A percentile compares a stretch with the other conserved stretches of the same genome.
phyloP scores from a whole-genome alignment of 2,888 invertebrate species.

The Mesorhabditis belari region DNA sequence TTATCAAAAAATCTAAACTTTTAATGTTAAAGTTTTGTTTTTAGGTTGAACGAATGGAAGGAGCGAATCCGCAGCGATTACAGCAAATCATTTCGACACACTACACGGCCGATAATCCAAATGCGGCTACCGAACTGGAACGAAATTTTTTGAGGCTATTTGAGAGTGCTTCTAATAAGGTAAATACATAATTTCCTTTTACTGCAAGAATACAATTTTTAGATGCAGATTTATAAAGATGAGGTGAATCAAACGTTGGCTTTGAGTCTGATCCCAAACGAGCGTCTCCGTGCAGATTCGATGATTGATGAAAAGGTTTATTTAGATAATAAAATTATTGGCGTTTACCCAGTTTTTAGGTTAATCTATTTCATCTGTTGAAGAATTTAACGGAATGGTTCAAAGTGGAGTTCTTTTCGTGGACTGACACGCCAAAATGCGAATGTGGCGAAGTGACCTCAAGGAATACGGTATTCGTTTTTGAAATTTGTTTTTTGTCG shows the following conservation, averaged over 20 bases:
- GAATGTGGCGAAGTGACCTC: slow-evolving; percentile 41
- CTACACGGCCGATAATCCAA: slow-evolving; percentile 16
- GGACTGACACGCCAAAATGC: slow-evolving; percentile 74
- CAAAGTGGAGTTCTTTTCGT: slow-evolving; percentile 80
- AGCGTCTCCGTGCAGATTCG: slow-evolving; percentile 18
- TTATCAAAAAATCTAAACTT: too few relatives aligned
- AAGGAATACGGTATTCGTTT: slow-evolving; percentile 3
- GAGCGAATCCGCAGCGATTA: slow-evolving; percentile 74
- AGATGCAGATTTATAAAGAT: slow-evolving; percentile 33
- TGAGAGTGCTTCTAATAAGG: slow-evolving; percentile 9
- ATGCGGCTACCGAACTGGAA: slow-evolving; percentile 35
- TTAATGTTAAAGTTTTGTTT: not conserved
- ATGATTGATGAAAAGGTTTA: slow-evolving; percentile 14
- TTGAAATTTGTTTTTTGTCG: not conserved
- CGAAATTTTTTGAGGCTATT: slow-evolving; percentile 29
- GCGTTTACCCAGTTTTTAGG: not conserved
- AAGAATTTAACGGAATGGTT: slow-evolving; percentile 77
- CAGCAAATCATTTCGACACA: slow-evolving; percentile 57
- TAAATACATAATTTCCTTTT: slow-evolving; percentile 1
- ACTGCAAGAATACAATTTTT: slow-evolving; percentile 3
- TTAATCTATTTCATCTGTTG: slow-evolving; percentile 19
- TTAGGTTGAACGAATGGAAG: slow-evolving; percentile 73
- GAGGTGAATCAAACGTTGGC: slow-evolving; percentile 40
- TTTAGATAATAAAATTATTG: too few relatives aligned
- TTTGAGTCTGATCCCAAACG: slow-evolving; percentile 39